A percentile compares a stretch with the other conserved stretches of the same genome.
phyloP scores from a whole-genome alignment of 2,888 invertebrate species.

The Brassicogethes aeneus region DNA sequence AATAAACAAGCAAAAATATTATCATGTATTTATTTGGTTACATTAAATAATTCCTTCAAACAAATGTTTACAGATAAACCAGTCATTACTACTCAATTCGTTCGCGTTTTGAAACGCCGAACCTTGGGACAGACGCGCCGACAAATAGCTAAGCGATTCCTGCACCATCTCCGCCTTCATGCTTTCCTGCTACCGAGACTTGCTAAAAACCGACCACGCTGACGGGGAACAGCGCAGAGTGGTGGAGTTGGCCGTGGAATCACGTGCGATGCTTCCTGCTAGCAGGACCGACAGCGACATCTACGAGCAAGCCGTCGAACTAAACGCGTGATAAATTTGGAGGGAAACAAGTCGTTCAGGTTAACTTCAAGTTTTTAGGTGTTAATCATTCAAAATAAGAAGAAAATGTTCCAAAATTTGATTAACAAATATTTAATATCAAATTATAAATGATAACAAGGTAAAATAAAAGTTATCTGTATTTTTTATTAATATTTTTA shows the following conservation, averaged over 20 bases:
- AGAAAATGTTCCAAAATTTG: no score
- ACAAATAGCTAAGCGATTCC: no score
- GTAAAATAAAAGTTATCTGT: no score
- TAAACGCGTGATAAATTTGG: no score
- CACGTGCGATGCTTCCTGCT: background rate
- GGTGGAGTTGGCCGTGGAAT: background rate
- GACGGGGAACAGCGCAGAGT: constrained; percentile 8
- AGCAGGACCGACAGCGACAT: background rate
- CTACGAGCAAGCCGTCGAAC: background rate
- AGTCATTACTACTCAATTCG: background rate
- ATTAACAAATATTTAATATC: no score
- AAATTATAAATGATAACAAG: no score
- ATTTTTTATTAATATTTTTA: no score
- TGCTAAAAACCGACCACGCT: constrained; percentile 32
- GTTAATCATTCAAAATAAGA: no score
- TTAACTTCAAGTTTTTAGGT: constrained; percentile 4
- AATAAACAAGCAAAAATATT: no score
- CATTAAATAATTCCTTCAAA: background rate
- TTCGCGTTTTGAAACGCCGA: background rate
- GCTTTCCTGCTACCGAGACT: constrained; percentile 27
- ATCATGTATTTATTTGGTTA: background rate
- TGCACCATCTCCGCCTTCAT: no score
- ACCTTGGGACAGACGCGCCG: background rate
- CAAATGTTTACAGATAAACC: background rate
- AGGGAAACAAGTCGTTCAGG: constrained; percentile 1